Base-by-base conservation (phyloP, 1,140 invertebrate species). In the Pseudomyrmex cubaensis region DNA sequence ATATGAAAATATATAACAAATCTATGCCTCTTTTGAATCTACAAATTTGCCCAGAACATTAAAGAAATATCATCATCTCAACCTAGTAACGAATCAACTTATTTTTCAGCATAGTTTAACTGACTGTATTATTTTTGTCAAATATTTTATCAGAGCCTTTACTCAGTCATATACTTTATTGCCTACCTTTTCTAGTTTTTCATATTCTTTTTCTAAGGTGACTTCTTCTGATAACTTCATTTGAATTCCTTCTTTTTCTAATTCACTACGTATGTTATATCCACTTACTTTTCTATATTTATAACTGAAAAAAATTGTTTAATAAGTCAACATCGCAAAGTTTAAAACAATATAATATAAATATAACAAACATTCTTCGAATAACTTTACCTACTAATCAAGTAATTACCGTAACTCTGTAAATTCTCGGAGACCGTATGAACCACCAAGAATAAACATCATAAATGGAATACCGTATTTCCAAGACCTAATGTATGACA, bases 391-490 rank as follows among this genome's bases (percentile, higher is more conserved):
- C 25, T 25, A 25, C 3, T 25, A 25, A 25, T 25, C 3, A 25
- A 25, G 35, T 35, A 35, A 77, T 87, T 94, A 97, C 96, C 96
- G 95, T 76, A 97, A 86, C 89, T 95, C 94, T 8, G 96, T 94
- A 93, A 97, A 97, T 94, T 97, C 95, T 90, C 93, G 95, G n/a
- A 97, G 90, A 15, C 95, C 96, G 91, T 97, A 96, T 0, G 97
- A 97, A 76, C 96, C 96, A 57, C 96, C 96, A 62, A 97, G 87
- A 50, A 97, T 92, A 73, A 97, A 95, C 57, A 96, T 69, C 8
- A 97, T 87, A 92, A 97, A 97, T 8, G 97, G 97, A 35, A 97
- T 76, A 17, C 96, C 96, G 92, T 95, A 95, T 1, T 78, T 57
- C 17, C 20, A 52, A 56, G 86, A 0, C 54, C 9, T 67, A 46